Evolutionary conservation across 2,113 vertebrate genomes (phyloP).

Genomic region (Orcinus orca): DNA sequence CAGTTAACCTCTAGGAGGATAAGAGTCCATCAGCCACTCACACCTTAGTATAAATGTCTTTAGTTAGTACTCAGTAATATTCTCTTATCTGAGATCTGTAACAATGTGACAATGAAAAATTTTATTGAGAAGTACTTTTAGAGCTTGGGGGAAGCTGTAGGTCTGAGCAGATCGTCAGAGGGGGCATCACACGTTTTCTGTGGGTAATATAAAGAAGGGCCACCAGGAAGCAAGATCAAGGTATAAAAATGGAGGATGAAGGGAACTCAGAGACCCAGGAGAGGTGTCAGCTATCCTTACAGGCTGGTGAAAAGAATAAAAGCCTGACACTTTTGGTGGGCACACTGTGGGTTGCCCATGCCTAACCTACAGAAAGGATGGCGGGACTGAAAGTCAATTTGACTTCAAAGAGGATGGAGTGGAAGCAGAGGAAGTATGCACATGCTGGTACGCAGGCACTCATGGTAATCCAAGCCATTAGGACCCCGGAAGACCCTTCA

Average conservation of each 20-base stretch:
- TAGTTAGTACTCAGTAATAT: background rate
- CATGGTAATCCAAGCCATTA: background rate
- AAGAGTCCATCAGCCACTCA: background rate
- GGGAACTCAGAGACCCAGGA: background rate
- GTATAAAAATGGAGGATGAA: background rate
- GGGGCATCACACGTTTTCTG: background rate
- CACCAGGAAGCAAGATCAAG: background rate
- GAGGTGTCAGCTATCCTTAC: background rate
- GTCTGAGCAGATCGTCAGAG: background rate
- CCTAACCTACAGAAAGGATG: background rate
- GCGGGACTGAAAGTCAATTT: background rate
- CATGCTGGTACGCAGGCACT: background rate
- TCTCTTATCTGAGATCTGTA: background rate
- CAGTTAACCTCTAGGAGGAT: background rate
- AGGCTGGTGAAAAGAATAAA: background rate
- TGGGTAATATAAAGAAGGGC: background rate
- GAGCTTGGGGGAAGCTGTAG: background rate
- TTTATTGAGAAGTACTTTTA: slow-evolving; percentile 12
- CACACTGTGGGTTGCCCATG: background rate
- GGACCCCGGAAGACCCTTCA: background rate
- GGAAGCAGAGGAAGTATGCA: background rate
- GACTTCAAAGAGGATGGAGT: background rate
- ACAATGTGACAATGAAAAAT: background rate
- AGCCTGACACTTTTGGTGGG: background rate
- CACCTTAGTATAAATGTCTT: slow-evolving; percentile 16